Evolutionary conservation across 2,797 vertebrate genomes (phyloP), one percentile per base, ranked within the genome.

Genomic region (Takifugu rubripes): DNA sequence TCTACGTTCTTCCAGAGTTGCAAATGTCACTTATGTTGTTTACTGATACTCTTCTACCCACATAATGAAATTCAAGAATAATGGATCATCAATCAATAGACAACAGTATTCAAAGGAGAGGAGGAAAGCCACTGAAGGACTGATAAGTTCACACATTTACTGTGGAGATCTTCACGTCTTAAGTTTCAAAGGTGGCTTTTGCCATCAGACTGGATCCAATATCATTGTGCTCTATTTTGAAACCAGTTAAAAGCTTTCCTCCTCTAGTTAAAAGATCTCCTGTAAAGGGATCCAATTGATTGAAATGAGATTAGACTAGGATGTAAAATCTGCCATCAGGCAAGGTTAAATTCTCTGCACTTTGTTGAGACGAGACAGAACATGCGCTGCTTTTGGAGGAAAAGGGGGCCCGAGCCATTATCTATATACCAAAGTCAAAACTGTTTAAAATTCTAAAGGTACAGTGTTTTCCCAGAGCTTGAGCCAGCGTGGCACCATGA

Each of bases 111-210:
- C 75, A 77, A 78, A 70, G 75, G 57, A 57, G 62, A 72, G 65
- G 75, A 68, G 77, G 76, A 77, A 66, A 62, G 61, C 69, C 63
- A 70, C 65, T 64, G 68, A 70, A 53, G 71, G 64, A 74, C 74
- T 86, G 85, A 87, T 87, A 82, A 84, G 74, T 86, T 87, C 81
- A 84, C 81, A 83, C 85, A 83, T 86, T 84, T 84, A 71, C 70
- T 64, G 49, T 64, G 74, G 63, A 77, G 70, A 77, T 80, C 78
- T 84, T 71, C 76, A 74, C 76, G 73, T 87, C 85, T 87, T 72
- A 40, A 68, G 72, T 84, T 82, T 84, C 81, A 72, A 64, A 63
- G 71, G 59, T 59, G 61, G 66, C 16, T 72, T 83, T 64, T 65
- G 54, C 63, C 74, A 65, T 49, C 65, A 60, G 67, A 82, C 77